Evolutionary conservation across 2,888 invertebrate genomes (phyloP).

Genomic region (Eurois occulta): DNA sequence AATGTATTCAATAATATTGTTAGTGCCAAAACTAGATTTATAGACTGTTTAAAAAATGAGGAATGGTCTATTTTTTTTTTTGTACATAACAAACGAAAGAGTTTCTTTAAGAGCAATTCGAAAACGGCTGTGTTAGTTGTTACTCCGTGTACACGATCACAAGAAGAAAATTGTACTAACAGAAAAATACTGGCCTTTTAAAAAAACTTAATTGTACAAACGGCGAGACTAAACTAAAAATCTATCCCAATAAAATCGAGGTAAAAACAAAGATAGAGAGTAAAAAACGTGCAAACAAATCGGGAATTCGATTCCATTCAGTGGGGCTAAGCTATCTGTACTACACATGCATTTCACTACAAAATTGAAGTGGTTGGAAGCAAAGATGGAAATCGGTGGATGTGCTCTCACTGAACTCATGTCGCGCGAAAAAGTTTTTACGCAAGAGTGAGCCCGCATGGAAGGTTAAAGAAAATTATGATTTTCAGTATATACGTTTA

Average conservation of each 20-base stretch:
- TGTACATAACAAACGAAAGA: not conserved
- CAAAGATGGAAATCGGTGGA: not conserved
- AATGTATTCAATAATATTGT: conserved; percentile 16
- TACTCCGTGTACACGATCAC: not conserved
- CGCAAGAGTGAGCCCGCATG: not conserved
- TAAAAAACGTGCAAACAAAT: conserved; percentile 18
- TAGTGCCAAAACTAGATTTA: conserved; percentile 1
- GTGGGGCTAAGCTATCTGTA: conserved; percentile 22
- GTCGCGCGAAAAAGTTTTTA: not conserved
- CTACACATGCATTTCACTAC: conserved; percentile 34
- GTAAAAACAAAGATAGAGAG: not conserved
- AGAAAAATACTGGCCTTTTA: not conserved
- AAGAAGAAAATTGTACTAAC: not conserved
- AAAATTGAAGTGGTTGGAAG: conserved; percentile 40
- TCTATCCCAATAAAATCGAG: conserved; percentile 5
- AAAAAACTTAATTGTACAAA: conserved; percentile 25
- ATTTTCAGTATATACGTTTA: not conserved
- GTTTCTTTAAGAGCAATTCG: rapidly evolving
- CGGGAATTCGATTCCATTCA: conserved; percentile 23
- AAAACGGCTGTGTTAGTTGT: not conserved
- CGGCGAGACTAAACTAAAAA: not conserved
- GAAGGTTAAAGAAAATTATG: not conserved
- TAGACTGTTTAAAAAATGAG: not conserved
- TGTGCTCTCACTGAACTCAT: not conserved
- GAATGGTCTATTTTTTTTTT: not conserved